These are phyloP conservation scores for Alloscopus bannaensis DNA, from an alignment of 2,888 invertebrate species.

Conservation along the genomic window DNA sequence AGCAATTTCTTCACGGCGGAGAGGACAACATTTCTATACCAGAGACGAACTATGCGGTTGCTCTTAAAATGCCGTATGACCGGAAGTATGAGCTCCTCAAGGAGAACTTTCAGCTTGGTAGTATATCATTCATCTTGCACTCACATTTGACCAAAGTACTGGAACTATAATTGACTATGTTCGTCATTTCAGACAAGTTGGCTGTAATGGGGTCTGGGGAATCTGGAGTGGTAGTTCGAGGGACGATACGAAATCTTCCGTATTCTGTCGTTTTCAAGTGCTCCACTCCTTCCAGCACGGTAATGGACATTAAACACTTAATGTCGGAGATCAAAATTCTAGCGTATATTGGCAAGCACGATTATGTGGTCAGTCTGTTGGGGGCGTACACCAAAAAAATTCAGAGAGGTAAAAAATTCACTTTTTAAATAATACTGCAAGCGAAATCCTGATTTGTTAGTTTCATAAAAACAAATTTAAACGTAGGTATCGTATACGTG, in stretches of 20 bases:
- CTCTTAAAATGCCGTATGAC: constrained; percentile 58
- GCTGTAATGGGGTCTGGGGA: constrained; percentile 53
- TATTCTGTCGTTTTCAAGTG: constrained; percentile 48
- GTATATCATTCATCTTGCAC: background rate
- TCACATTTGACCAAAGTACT: too few relatives aligned
- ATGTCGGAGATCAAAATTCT: constrained; percentile 66
- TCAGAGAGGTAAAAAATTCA: constrained; percentile 23
- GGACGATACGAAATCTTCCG: constrained; percentile 7
- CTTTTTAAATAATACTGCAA: too few relatives aligned
- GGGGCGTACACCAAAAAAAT: constrained; percentile 62
- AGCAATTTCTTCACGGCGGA: constrained; percentile 42
- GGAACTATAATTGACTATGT: too few relatives aligned
- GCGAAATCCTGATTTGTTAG: too few relatives aligned
- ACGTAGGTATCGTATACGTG: constrained; percentile 41
- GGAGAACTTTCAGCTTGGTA: constrained; percentile 43
- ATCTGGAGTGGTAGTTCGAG: constrained; percentile 47
- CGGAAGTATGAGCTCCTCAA: constrained; percentile 40
- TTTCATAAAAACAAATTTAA: too few relatives aligned
- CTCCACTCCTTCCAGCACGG: constrained; percentile 39
- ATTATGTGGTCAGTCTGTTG: constrained; percentile 55
- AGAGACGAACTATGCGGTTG: constrained; percentile 40
- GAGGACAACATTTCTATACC: constrained; percentile 6
- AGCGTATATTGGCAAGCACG: constrained; percentile 60
- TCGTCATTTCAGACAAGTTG: constrained; percentile 41
- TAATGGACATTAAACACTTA: constrained; percentile 33